Base-by-base conservation (phyloP, 64 coral and sea anemone species). In the Hydrozoanthus tunicans region DNA sequence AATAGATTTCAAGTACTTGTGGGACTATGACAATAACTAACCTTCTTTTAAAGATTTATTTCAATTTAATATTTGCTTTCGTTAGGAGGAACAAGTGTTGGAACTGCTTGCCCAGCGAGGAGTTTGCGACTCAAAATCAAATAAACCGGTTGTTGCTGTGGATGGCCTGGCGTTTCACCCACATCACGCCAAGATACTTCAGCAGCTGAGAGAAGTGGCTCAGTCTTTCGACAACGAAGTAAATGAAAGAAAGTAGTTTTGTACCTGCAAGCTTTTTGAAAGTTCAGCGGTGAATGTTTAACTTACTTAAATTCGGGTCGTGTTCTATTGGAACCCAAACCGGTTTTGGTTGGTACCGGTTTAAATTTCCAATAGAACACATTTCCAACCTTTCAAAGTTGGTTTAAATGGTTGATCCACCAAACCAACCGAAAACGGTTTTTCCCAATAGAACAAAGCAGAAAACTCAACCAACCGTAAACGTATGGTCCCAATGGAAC, bases 161-260 rank as follows among this genome's bases (percentile, higher is more conserved):
- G 96, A 98, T 92, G 89, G 90, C 43, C 84, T 92, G 51, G 91
- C 86, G 63, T 98, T 98, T 81, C 64, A 98, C 9, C 66, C 80
- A 9, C 20, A 81, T 65, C 96, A 98, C 25, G 84, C 89, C 14
- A 79, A 81, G 54, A 96, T 81, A 77, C 66, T 96, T 13, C 72
- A 96, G 68, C 23, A 74, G 58, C 59, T 88, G 84, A 73, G n/a
- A 14, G 55, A 88, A 14, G 53, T 88, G 20, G 84, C 55, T 59
- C 55, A 15, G 11, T 60, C 54, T 1, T 88, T 88, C 56, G 14
- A 6, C 68, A 13, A 56, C 12, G 67, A 88, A 73, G 23, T 70
- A 59, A 75, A 75, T 74, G 12, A 74, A 13, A 73, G 56, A 23
- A 88, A 20, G 32, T 61, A 81, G 59, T 32, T 7, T 3, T 26